phyloP scores from a whole-genome alignment of 2,797 vertebrate genomes.

The Trichosurus vulpecula region DNA sequence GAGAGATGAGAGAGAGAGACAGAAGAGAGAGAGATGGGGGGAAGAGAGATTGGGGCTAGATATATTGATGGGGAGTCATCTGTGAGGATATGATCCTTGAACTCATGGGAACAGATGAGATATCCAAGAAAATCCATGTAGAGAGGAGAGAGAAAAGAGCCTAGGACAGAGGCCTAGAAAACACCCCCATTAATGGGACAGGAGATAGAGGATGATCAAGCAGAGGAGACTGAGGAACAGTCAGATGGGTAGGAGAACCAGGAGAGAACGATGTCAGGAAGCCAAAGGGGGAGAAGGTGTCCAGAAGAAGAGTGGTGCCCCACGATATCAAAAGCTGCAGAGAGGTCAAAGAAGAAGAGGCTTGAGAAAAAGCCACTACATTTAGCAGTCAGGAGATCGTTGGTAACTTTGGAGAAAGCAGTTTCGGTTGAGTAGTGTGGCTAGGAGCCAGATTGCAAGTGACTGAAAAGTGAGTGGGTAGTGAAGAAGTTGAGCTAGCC shows the following conservation, averaged over 20 bases:
- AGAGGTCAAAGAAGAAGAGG: neutral
- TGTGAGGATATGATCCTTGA: neutral
- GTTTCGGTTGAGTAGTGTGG: neutral
- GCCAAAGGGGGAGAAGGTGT: neutral
- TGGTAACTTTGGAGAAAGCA: neutral
- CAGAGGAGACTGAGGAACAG: neutral
- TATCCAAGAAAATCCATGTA: neutral
- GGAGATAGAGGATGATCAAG: neutral
- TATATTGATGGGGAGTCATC: neutral
- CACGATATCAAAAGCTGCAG: neutral
- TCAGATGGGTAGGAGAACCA: neutral
- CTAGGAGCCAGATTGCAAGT: neutral
- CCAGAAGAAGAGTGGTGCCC: neutral
- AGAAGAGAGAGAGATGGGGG: no score
- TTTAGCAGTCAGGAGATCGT: neutral
- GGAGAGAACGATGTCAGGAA: neutral
- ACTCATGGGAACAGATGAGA: neutral
- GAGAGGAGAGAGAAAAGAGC: neutral
- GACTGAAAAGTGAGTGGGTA: neutral
- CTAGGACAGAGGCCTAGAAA: neutral
- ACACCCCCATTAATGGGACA: neutral
- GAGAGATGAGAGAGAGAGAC: neutral
- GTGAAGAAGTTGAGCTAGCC: neutral
- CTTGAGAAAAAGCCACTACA: neutral
- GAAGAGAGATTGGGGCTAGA: neutral